phyloP scores from a whole-genome alignment of 2,888 invertebrate species.

The Himalopsyche anomala region DNA sequence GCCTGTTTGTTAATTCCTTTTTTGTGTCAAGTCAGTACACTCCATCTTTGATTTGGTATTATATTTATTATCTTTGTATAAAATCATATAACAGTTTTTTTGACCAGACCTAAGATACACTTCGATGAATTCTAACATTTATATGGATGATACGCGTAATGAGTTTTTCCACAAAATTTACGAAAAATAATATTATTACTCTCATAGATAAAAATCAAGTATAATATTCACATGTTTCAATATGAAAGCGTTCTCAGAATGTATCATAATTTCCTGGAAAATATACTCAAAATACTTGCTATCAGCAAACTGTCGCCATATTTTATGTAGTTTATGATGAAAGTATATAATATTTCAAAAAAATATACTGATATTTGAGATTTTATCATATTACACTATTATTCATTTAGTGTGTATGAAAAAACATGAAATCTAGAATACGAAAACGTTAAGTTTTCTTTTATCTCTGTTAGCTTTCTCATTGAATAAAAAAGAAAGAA shows the following conservation, averaged over 20 bases:
- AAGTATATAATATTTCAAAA: background rate
- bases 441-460: no score
- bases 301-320: conserved; percentile 19
- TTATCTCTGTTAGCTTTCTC: no score
- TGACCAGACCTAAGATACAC: no score
- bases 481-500: no score
- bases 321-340: background rate
- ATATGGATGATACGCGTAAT: no score
- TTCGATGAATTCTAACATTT: no score
- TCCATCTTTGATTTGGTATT: no score
- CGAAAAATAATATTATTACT: background rate
- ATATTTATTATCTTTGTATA: no score
- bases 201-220: background rate
- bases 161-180: no score
- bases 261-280: conserved; percentile 19
- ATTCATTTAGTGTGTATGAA: background rate
- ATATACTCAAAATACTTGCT: background rate
- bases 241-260: background rate
- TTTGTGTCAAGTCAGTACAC: no score
- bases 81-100: no score
- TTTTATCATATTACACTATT: conserved; percentile 4
- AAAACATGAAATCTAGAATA: background rate
- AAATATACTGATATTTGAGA: conserved; percentile 14
- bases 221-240: background rate
- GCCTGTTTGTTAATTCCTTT: no score